Base-by-base conservation (phyloP, 2,797 vertebrate genomes). In the Tapirus indicus region DNA sequence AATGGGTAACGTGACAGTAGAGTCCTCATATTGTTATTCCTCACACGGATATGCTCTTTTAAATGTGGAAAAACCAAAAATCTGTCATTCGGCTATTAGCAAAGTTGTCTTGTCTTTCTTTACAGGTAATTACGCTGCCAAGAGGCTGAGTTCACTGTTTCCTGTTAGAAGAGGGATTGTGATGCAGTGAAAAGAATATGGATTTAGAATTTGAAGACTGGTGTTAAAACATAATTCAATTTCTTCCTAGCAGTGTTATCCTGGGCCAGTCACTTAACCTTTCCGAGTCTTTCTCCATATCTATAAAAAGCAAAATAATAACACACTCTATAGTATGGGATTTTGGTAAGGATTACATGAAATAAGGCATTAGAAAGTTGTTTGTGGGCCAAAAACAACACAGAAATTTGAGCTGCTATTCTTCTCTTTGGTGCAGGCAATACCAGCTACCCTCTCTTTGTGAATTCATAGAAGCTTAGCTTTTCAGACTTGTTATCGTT, bases 241-340 rank as follows among this genome's bases (percentile, higher is more conserved):
- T 77, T 80, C 35, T 8, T 41, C 47, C 32, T 68, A 77, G 66
- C 52, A 66, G 41, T 83, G 88, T 54, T 82, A 54, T 78, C 77
- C 54, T 94, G 83, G 88, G 62, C 49, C 52, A 93, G 87, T 97
- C 84, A 79, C 29, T 86, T 74, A 85, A 84, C 90, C 69, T 60
- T n/a, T 78, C 60, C 74, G 69, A 10, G 52, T 69, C 49, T 94
- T 62, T 72, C 25, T 85, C 44, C 56, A 52, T 7, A n/a, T 17
- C 68, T 41, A 32, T 29, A 71, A 86, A 86, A 93, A 69, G 68
- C 21, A 49, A 47, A 71, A 71, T 49, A 69, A 92, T 58, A 79
- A 20, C 20, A 60, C 11, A 20, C 35, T 69, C 13, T 25, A 41
- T 62, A 80, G 41, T 68, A 72, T 0, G n/a, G 60, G 68, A 58